Percentiles rank a stretch among this genome's conserved stretches.
phyloP scores from a whole-genome alignment of 2,888 invertebrate genomes.

The Branchellion lobata region DNA sequence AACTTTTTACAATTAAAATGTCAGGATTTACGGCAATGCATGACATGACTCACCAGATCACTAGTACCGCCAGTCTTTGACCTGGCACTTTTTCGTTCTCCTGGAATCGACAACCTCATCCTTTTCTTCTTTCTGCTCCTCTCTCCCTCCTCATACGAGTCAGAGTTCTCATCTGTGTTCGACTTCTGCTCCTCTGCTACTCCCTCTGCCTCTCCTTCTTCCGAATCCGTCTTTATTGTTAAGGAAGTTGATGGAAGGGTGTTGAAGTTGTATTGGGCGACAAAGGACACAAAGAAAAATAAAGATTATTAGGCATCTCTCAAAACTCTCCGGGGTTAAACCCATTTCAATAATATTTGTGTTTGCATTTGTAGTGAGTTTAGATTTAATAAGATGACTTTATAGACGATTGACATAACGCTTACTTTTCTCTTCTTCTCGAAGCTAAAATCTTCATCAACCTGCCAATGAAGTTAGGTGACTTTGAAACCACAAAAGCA shows the following conservation, averaged over 20 bases:
- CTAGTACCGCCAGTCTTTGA: conserved; percentile 24
- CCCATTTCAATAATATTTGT: neutral
- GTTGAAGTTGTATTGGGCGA: neutral
- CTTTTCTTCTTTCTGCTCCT: conserved; percentile 47
- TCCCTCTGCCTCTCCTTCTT: conserved; percentile 22
- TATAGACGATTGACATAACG: too few species aligned
- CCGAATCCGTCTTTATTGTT: neutral
- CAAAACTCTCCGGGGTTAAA: neutral
- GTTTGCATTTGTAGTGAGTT: neutral
- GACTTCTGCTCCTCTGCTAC: conserved; percentile 6
- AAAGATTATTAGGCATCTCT: too few species aligned
- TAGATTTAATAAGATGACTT: neutral
- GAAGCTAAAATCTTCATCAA: neutral
- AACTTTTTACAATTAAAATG: too few species aligned
- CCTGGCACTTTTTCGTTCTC: conserved; percentile 53
- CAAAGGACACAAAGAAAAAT: neutral
- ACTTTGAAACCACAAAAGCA: too few species aligned
- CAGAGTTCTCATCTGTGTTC: conserved; percentile 31
- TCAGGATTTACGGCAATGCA: too few species aligned
- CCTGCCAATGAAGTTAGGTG: too few species aligned
- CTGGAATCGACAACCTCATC: conserved; percentile 49
- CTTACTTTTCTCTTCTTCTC: conserved; percentile 20
- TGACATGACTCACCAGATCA: conserved; percentile 15
- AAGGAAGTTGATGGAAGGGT: neutral
- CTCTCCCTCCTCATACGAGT: conserved; percentile 45